Percentiles rank a stretch among this genome's conserved stretches.
Evolutionary conservation across 2,113 vertebrate species (phyloP).

Genomic region (Hippocampus mohnikei): DNA sequence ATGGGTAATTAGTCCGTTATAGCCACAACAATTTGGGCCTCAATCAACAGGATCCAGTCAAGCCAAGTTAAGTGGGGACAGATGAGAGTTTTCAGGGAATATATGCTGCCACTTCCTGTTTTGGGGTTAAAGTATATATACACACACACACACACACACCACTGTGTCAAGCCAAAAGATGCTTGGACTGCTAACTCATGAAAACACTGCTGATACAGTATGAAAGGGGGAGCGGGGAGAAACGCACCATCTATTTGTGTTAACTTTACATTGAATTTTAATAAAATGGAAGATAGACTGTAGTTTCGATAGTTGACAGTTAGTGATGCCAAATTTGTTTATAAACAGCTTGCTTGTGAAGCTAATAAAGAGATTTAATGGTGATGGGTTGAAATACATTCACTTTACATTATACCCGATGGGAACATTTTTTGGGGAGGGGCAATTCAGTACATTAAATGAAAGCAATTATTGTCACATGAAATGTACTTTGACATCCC

Average conservation of each 20-base stretch:
- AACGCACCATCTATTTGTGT: conserved; percentile 15
- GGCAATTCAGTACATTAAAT: background rate
- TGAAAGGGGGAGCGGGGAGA: background rate
- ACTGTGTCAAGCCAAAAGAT: conserved; percentile 3
- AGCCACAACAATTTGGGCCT: conserved; percentile 57
- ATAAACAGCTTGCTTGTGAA: background rate
- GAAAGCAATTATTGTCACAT: background rate
- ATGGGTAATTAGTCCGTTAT: conserved; percentile 66
- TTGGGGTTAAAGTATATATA: background rate
- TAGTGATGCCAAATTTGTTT: background rate
- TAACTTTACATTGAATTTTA: background rate
- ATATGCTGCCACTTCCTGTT: conserved; percentile 13
- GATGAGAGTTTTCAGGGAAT: conserved; percentile 47
- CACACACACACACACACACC: conserved; percentile 1
- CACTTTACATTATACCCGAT: background rate
- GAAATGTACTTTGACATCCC: background rate
- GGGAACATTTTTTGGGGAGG: background rate
- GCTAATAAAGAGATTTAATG: background rate
- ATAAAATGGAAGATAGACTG: background rate
- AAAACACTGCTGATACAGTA: conserved; percentile 11
- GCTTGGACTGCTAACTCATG: background rate
- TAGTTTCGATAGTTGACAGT: background rate
- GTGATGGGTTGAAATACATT: background rate
- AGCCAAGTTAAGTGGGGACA: conserved; percentile 61
- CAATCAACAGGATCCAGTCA: conserved; percentile 57